phyloP scores from a whole-genome alignment of 1,140 invertebrate genomes.

The Trypoxylus dichotomus region DNA sequence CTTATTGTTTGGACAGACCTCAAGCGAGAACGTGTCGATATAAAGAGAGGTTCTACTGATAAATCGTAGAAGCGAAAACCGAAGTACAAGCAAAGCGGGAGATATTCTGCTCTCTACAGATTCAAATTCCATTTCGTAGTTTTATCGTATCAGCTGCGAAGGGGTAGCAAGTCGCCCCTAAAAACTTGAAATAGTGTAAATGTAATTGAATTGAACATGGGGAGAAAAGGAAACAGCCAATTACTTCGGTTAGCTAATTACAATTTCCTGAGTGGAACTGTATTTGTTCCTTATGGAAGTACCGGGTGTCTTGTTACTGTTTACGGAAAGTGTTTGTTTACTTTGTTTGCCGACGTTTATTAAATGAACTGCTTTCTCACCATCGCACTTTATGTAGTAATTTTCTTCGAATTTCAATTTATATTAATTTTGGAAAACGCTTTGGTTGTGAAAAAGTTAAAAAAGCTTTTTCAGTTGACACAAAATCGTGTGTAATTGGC shows the following conservation, averaged over 20 bases:
- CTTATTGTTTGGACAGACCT: not conserved
- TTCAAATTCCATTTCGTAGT: conserved; percentile 21
- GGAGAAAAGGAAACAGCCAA: conserved; percentile 39
- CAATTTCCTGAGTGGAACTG: conserved; percentile 30
- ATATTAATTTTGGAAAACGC: no score
- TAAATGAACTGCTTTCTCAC: not conserved
- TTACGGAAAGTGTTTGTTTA: not conserved
- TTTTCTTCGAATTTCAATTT: no score
- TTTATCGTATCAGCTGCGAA: not conserved
- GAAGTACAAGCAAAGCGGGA: not conserved
- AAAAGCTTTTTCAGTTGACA: no score
- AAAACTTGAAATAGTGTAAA: conserved; percentile 41
- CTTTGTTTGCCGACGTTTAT: not conserved
- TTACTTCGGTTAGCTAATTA: conserved; percentile 44
- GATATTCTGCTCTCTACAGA: not conserved
- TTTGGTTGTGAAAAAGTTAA: no score
- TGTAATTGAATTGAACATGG: conserved; percentile 41
- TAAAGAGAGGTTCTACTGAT: not conserved
- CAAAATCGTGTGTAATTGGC: no score
- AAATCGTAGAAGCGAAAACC: not conserved
- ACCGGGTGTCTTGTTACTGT: not conserved
- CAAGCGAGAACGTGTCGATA: not conserved
- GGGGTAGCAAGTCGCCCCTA: not conserved
- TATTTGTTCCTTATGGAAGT: conserved; percentile 19
- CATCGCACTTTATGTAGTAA: no score